A percentile compares a stretch with the other conserved stretches of the same genome.
These are phyloP conservation scores for Hemicordylus capensis DNA, from an alignment of 2,113 vertebrate genomes.

Conservation along the genomic window DNA sequence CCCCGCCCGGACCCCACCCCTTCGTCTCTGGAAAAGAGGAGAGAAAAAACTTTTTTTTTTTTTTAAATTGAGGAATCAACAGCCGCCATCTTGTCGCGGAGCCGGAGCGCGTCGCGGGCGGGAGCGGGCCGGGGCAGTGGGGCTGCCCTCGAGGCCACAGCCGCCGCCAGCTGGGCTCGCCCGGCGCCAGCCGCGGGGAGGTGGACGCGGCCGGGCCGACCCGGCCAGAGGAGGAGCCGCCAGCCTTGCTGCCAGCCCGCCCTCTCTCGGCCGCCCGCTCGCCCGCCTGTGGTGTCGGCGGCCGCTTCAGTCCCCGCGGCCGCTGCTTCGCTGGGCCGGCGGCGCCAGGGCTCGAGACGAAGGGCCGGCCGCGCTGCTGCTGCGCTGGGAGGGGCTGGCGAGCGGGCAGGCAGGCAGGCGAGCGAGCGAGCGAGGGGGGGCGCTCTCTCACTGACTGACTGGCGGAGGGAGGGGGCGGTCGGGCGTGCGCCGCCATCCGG, in stretches of 20 bases:
- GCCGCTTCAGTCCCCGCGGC: not conserved
- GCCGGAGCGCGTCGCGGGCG: conserved; percentile 86
- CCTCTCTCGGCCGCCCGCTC: too few species aligned
- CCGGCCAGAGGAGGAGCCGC: not conserved
- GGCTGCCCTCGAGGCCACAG: conserved; percentile 11
- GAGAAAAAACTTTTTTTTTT: conserved; percentile 72
- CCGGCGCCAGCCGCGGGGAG: conserved; percentile 25
- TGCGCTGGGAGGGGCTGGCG: conserved; percentile 22
- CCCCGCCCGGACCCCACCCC: conserved; percentile 80
- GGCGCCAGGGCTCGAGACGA: not conserved
- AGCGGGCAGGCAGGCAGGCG: conserved; percentile 39
- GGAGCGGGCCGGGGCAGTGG: conserved; percentile 38
- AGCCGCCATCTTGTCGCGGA: conserved; percentile 97
- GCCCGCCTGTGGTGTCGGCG: not conserved
- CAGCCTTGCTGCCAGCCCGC: not conserved
- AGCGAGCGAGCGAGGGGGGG: conserved; percentile 33
- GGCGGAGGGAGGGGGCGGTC: conserved; percentile 43
- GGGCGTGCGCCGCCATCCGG: conserved; percentile 6
- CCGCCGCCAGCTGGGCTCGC: conserved; percentile 60
- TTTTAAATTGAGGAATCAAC: conserved; percentile 91
- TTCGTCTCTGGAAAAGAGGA: conserved; percentile 85
- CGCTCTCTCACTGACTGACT: not conserved
- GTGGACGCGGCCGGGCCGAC: not conserved
- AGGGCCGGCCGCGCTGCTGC: conserved; percentile 31
- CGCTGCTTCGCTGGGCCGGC: not conserved